Evolutionary conservation across 1,140 invertebrate species (phyloP), one percentile per base, ranked within the genome.

Genomic region (Lordiphosa mommai): DNA sequence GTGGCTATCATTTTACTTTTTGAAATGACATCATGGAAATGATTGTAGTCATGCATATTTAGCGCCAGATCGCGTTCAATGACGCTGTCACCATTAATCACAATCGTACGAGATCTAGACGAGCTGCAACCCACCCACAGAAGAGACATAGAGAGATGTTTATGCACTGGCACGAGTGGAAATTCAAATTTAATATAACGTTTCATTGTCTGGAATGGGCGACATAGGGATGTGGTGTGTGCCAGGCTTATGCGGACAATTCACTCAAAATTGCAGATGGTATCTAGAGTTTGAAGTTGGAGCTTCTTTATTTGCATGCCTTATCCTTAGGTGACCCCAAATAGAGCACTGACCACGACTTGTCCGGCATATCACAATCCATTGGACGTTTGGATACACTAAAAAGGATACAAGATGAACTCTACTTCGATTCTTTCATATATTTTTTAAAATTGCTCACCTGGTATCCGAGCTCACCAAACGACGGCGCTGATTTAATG

Each of bases 301-400:
- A 5, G 4, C 4, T 30, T 4, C 6, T 0, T 20, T 67, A 71
- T 40, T 85, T 60, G 9, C 51, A 33, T 10, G n/a, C 5, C 6
- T 65, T 49, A 20, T 61, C 44, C 43, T 61, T 79, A 32, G 36
- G 56, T 12, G 47, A 10, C 1, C 86, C 69, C 13, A 86, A 38
- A 12, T 82, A 88, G 0, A 88, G 41, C 0, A 88, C 86, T 2
- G 86, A 88, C 79, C 85, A 88, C 5, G 86, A 88, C 37, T 88
- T 88, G 36, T 88, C 86, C 7, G 79, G 69, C 2, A 77, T 58
- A 7, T 79, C 72, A 27, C 56, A 65, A 2, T 69, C 40, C 12
- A 36, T 7, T 13, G 47, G 7, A 13, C 56, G 38, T 41, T 72
- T 23, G 5, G 8, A 41, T 0, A 59, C 4, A 34, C 48, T 49